These are phyloP conservation scores for Bucorvus abyssinicus DNA, from an alignment of 2,797 vertebrate genomes.

Conservation along the genomic window DNA sequence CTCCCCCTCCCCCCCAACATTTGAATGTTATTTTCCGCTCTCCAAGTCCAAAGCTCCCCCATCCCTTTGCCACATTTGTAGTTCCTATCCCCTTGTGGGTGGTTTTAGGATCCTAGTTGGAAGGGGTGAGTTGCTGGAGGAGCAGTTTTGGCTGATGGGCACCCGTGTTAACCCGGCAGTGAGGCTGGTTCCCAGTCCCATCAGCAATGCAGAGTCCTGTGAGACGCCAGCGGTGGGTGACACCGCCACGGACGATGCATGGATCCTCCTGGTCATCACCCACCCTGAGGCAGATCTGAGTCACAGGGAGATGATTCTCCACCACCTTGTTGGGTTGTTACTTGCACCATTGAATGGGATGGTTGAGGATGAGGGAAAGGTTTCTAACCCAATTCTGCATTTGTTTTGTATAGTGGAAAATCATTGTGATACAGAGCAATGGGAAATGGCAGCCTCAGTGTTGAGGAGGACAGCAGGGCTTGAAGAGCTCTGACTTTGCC, in stretches of 20 bases:
- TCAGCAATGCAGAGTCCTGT: neutral
- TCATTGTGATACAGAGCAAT: rapidly evolving
- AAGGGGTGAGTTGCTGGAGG: neutral
- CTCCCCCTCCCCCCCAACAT: no score
- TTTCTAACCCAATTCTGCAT: neutral
- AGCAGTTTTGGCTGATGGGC: neutral
- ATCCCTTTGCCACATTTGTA: neutral
- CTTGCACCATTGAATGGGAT: neutral
- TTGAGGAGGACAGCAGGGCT: neutral
- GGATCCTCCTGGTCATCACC: neutral
- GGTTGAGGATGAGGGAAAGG: neutral
- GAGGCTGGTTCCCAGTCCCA: neutral
- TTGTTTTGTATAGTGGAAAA: neutral
- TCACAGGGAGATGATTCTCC: neutral
- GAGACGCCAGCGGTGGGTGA: neutral
- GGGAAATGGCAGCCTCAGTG: neutral
- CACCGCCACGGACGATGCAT: rapidly evolving
- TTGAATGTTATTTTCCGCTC: neutral
- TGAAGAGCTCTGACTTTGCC: neutral
- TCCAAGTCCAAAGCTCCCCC: neutral
- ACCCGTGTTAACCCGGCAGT: rapidly evolving
- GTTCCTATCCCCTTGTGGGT: neutral
- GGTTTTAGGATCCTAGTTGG: neutral
- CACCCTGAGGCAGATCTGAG: neutral
- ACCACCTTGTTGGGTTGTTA: neutral